Base-by-base conservation (phyloP, 92 coral and sea anemone genomes). In the Porites rus region DNA sequence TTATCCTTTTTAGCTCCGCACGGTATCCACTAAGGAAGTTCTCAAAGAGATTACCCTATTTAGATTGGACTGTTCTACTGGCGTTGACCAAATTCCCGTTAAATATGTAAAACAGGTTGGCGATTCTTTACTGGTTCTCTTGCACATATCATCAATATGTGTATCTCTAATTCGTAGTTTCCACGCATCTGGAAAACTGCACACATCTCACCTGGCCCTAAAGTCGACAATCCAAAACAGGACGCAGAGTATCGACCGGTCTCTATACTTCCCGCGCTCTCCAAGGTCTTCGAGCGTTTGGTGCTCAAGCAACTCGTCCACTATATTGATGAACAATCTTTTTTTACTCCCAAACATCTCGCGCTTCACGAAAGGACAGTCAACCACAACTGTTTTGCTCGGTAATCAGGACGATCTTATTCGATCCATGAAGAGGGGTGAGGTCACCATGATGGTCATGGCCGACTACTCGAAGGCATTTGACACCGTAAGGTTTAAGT, bases 131-230 rank as follows among this genome's bases (percentile, higher is more conserved):
- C 82, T 1, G 63, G 75, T 21, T 65, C 80, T 46, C 80, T 74
- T 76, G 31, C 31, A 28, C 31, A 2, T 28, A 28, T 28, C 31
- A 28, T 28, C 31, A 28, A 28, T 28, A 2, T 17, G 73, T 22
- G 64, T 54, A 88, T 87, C 28, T 28, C 76, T 14, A 46, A 14
- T 20, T 61, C 76, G 17, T 19, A 65, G 51, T 80, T 88, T 65
- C 87, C 87, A 16, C 80, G 91, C 31, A 28, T 28, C 3, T 28
- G 31, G 31, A 28, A 28, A 28, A 2, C 31, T 2, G 31, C 31
- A 28, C 31, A 28, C 28, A 73, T 88, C 65, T 88, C 91, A 69
- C 91, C 91, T 38, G 74, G 72, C 60, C 91, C 91, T 25, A 88
- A 88, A 54, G 69, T 51, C 51, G 87, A 88, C 38, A 80, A 72